Base-by-base conservation (phyloP, 2,888 invertebrate genomes). In the Oligia fasciuncula region DNA sequence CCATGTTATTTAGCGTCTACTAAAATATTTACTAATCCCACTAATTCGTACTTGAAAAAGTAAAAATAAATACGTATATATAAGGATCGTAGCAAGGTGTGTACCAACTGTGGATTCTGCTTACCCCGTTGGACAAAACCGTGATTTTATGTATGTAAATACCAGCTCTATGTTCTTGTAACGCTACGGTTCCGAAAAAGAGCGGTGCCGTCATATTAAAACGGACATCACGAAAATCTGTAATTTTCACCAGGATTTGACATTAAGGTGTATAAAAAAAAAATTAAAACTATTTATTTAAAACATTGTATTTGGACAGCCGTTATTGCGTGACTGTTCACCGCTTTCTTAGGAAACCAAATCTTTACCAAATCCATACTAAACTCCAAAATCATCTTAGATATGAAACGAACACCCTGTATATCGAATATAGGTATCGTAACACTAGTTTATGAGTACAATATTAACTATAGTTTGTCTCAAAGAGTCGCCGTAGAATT, bases 401-500 rank as follows among this genome's bases (percentile, higher is more conserved):
- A 0, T 43, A n/a, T 60, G 13, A 66, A n/a, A 43, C n/a, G 17
- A 40, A 78, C 62, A 63, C 6, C 85, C 80, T 81, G 81, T 81
- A 81, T 85, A 81, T 85, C 85, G 85, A 72, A 63, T 51, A 51
- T 71, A 81, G 70, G 46, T 71, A 71, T 29, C 23, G 43, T 80
- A 85, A 66, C 46, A 72, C 54, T 85, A 85, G 85, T 72, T 81
- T 81, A 72, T 23, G 71, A 81, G 81, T 81, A 81, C 81, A 81
- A 81, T 81, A 81, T 80, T 81, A 85, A 81, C 68, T 62, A 72
- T 81, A 81, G 62, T 79, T 79, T 68, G 35, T 85, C 81, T 81
- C 62, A 81, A 81, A 81, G 81, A 71, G 73, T 49, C 40, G 43
- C 57, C 67, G 66, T 66, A 72, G 67, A 66, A 2, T 46, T 72